Evolutionary conservation across 2,888 invertebrate species (phyloP).

Genomic region (Cataglyphis livida): DNA sequence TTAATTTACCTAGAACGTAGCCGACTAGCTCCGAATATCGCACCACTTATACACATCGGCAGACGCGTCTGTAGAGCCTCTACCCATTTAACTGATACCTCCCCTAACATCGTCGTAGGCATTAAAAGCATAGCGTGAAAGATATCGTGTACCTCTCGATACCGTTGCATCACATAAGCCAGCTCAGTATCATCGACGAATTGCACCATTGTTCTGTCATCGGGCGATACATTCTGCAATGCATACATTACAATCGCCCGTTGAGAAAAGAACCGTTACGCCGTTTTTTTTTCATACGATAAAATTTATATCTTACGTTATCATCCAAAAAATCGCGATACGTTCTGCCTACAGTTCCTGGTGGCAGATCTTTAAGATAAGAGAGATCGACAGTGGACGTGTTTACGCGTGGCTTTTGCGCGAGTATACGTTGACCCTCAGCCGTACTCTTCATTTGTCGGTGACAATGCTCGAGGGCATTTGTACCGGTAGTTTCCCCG

Average conservation of each 20-base stretch:
- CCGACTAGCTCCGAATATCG: conserved; percentile 95
- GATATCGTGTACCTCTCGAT: conserved; percentile 98
- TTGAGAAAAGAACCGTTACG: conserved; percentile 5
- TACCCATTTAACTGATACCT: conserved; percentile 99
- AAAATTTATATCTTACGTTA: conserved; percentile 88
- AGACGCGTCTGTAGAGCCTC: conserved; percentile 98
- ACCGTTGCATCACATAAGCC: conserved; percentile 98
- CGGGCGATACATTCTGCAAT: conserved; percentile 94
- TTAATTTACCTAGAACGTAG: conserved; percentile 91
- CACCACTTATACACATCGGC: conserved; percentile 98
- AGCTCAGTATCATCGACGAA: conserved; percentile 96
- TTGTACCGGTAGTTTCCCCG: conserved; percentile 94
- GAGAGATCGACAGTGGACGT: conserved; percentile 92
- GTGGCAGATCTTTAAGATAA: conserved; percentile 90
- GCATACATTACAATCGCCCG: neutral
- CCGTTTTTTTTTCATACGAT: neutral
- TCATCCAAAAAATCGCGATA: conserved; percentile 94
- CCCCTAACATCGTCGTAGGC: conserved; percentile 96
- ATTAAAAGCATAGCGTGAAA: conserved; percentile 96
- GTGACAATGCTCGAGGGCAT: conserved; percentile 91
- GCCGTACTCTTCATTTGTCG: conserved; percentile 91
- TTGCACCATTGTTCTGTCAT: conserved; percentile 95
- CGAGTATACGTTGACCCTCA: conserved; percentile 92
- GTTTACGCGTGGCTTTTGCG: conserved; percentile 94
- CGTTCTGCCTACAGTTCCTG: conserved; percentile 93